These are phyloP conservation scores for Elgaria multicarinata DNA, from an alignment of 2,113 vertebrate genomes.

Conservation along the genomic window DNA sequence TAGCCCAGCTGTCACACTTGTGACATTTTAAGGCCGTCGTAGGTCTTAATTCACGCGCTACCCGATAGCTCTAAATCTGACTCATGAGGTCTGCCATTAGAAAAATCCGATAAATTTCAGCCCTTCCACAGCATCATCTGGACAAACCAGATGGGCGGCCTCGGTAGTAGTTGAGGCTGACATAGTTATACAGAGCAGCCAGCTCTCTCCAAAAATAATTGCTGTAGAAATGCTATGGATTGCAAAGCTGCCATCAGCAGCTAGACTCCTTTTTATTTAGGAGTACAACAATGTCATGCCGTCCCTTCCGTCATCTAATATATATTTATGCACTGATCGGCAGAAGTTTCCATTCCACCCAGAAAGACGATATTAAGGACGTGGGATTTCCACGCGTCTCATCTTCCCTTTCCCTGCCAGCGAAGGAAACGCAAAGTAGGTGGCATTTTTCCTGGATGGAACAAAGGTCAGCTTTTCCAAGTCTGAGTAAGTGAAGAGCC, in stretches of 20 bases:
- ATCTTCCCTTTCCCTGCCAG: neutral
- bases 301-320: constrained; percentile 25
- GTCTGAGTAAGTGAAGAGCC: neutral
- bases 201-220: constrained; percentile 67
- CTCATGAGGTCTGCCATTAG: constrained; percentile 63
- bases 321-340: constrained; percentile 25
- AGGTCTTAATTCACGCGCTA: constrained; percentile 68
- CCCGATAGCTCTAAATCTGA: constrained; percentile 69
- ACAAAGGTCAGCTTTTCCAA: neutral
- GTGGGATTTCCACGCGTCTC: constrained; percentile 18
- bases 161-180: constrained; percentile 45
- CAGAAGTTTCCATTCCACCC: constrained; percentile 38
- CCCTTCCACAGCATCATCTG: constrained; percentile 71
- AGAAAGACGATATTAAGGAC: constrained; percentile 5
- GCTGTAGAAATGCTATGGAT: constrained; percentile 53
- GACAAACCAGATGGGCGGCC: constrained; percentile 54
- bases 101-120: constrained; percentile 75
- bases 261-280: constrained; percentile 57
- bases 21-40: constrained; percentile 73
- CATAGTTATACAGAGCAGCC: constrained; percentile 60
- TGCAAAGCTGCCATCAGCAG: constrained; percentile 63
- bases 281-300: constrained; percentile 52
- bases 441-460: neutral
- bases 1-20: constrained; percentile 70
- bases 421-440: neutral